Evolutionary conservation across 1,140 invertebrate species (phyloP).

Genomic region (Akabosia matsudoensis): DNA sequence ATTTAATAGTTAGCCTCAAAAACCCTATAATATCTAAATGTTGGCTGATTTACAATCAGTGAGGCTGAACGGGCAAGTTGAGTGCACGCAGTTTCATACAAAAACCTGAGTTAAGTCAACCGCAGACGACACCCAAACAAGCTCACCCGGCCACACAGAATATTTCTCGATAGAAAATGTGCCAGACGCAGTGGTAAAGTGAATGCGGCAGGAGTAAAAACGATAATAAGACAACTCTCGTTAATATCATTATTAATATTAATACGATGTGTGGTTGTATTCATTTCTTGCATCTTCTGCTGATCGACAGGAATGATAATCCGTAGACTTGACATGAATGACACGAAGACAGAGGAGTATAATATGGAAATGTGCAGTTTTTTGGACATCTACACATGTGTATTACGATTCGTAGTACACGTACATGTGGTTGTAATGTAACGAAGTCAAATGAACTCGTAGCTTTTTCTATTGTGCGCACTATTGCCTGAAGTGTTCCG

Average conservation of each 20-base stretch:
- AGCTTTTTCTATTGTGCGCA: too few species aligned
- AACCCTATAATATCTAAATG: not conserved
- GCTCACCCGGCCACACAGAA: conserved; percentile 1
- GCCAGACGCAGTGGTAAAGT: not conserved
- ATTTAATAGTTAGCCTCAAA: not conserved
- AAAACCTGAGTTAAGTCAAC: not conserved
- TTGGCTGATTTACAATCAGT: not conserved
- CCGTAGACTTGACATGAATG: conserved; percentile 7
- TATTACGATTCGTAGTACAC: too few species aligned
- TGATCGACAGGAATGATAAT: conserved; percentile 22
- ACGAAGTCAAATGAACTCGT: too few species aligned
- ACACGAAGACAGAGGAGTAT: not conserved
- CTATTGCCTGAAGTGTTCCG: too few species aligned
- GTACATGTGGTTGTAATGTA: too few species aligned
- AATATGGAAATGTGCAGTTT: not conserved
- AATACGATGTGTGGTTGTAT: conserved; percentile 7
- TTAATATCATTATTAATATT: conserved; percentile 21
- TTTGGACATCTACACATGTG: too few species aligned
- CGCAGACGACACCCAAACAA: not conserved
- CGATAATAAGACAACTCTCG: not conserved
- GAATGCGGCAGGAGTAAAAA: not conserved
- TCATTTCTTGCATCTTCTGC: not conserved
- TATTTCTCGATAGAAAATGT: not conserved
- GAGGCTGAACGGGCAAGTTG: not conserved
- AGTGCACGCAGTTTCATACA: not conserved